A percentile compares a stretch with the other conserved stretches of the same genome.
These are phyloP conservation scores for Lepidocolaptes lacrymiger DNA, from an alignment of 2,797 vertebrate genomes.

Conservation along the genomic window DNA sequence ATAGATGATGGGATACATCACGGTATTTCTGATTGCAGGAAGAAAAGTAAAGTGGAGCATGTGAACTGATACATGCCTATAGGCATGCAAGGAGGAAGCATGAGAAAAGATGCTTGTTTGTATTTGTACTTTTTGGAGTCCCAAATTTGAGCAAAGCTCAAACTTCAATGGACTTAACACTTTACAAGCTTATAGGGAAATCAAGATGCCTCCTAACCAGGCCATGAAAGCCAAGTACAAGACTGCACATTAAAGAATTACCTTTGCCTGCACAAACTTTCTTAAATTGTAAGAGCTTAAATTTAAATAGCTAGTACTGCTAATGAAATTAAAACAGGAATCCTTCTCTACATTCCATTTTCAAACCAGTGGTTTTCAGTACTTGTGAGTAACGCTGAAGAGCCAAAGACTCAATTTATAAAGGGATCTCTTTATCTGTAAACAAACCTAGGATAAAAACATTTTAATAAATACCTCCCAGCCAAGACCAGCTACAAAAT, in stretches of 20 bases:
- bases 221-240: background rate
- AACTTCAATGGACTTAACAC: background rate
- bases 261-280: background rate
- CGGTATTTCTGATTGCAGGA: background rate
- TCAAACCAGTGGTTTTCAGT: background rate
- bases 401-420: background rate
- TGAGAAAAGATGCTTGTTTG: background rate
- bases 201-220: background rate
- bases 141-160: background rate
- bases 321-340: background rate
- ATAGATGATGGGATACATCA: background rate
- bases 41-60: background rate
- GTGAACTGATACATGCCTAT: background rate
- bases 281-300: background rate
- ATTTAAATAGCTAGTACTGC: background rate
- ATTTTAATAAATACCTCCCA: conserved; percentile 89
- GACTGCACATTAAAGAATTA: background rate
- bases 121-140: background rate
- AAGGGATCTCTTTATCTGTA: background rate
- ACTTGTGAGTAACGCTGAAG: background rate
- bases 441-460: background rate
- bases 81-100: background rate
- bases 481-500: conserved; percentile 97
- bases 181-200: background rate
- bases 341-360: background rate